Evolutionary conservation across 2,113 vertebrate genomes (phyloP).

Genomic region (Otolemur garnettii): DNA sequence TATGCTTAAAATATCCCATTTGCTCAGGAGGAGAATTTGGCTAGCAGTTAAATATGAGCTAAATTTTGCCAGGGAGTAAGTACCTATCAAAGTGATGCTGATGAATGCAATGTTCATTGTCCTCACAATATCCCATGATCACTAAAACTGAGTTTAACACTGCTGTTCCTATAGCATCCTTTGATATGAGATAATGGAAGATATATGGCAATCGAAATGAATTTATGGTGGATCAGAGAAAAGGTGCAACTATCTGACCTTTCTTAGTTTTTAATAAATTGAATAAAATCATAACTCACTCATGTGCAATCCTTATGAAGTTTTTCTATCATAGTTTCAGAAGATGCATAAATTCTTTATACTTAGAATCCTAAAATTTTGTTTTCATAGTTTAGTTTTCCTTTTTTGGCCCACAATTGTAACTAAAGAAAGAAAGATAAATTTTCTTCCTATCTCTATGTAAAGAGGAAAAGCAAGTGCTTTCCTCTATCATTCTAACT

Average conservation of each 20-base stretch:
- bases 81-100: not conserved
- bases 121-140: not conserved
- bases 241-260: not conserved
- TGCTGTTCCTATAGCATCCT: not conserved
- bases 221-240: not conserved
- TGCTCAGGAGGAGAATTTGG: not conserved
- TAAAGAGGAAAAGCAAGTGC: not conserved
- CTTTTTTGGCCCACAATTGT: not conserved
- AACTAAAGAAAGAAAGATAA: constrained; percentile 1
- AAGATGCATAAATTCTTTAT: not conserved
- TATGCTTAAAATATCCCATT: constrained; percentile 16
- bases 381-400: constrained; percentile 26
- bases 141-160: not conserved
- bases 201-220: not conserved
- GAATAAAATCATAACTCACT: not conserved
- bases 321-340: constrained; percentile 25
- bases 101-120: not conserved
- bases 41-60: not conserved
- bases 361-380: constrained; percentile 31
- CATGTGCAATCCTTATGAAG: not conserved
- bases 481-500: not conserved
- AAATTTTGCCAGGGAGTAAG: not conserved
- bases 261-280: not conserved
- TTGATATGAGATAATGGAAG: not conserved
- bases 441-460: not conserved